phyloP scores from a whole-genome alignment of 1,140 invertebrate species.

The Homarus americanus region DNA sequence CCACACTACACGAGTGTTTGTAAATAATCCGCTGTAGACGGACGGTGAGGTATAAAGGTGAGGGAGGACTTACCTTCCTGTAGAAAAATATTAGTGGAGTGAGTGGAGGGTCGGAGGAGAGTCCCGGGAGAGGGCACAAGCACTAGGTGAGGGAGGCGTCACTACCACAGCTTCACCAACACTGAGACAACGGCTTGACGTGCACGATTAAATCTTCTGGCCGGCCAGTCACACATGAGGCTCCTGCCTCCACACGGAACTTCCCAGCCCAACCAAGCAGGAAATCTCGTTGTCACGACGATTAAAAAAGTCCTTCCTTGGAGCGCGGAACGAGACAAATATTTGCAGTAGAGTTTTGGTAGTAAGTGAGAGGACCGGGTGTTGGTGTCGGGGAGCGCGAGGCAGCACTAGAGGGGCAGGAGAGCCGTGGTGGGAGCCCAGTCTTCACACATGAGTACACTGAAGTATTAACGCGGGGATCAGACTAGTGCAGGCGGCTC shows the following conservation, averaged over 20 bases:
- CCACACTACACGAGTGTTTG: no score
- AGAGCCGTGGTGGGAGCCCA: conserved; percentile 42
- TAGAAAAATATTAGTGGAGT: conserved; percentile 16
- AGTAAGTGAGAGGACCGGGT: neutral
- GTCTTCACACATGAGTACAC: conserved; percentile 70
- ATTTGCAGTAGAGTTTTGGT: neutral
- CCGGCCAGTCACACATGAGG: conserved; percentile 56
- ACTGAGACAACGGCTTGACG: conserved; percentile 43
- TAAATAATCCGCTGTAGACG: no score
- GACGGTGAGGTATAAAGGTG: no score
- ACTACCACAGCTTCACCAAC: conserved; percentile 53
- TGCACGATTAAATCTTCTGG: conserved; percentile 35
- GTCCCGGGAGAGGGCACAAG: neutral
- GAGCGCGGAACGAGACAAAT: conserved; percentile 25
- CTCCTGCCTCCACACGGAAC: conserved; percentile 23
- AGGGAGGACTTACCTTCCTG: conserved; percentile 31
- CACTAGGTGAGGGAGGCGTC: conserved; percentile 10
- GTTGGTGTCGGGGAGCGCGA: conserved; percentile 11
- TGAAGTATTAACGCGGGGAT: conserved; percentile 66
- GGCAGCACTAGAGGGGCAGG: conserved; percentile 40
- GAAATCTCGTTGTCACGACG: neutral
- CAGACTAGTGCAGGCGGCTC: conserved; percentile 61
- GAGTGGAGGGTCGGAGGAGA: conserved; percentile 6
- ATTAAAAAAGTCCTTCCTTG: neutral
- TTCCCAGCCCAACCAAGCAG: conserved; percentile 28